Percentiles rank a stretch among this genome's conserved stretches.
Evolutionary conservation across 2,888 invertebrate species (phyloP).

Genomic region (Mantis religiosa): DNA sequence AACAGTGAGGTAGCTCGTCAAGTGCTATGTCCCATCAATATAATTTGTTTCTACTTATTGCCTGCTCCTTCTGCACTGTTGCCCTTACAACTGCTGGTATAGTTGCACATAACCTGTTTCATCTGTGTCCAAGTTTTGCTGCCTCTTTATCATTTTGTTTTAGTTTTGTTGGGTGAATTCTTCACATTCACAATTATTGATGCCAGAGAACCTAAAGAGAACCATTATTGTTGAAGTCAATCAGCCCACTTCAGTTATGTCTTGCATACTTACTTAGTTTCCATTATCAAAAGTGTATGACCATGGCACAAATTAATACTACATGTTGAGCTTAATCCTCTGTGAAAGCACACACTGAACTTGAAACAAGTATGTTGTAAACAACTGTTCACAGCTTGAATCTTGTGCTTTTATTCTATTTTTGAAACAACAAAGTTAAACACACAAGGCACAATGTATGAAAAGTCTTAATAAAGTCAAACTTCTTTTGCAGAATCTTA

Average conservation of each 20-base stretch:
- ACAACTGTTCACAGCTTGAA: neutral
- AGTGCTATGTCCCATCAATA: too few relatives aligned
- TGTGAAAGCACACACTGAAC: neutral
- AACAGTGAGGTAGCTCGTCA: too few relatives aligned
- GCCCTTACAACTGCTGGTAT: too few relatives aligned
- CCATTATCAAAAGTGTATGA: neutral
- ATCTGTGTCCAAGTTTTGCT: too few relatives aligned
- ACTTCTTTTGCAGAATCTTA: neutral
- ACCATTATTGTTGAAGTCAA: too few relatives aligned
- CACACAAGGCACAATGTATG: neutral
- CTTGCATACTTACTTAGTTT: neutral
- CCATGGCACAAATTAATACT: neutral
- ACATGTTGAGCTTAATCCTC: neutral
- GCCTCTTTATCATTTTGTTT: too few relatives aligned
- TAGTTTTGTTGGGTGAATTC: too few relatives aligned
- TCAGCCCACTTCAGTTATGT: neutral
- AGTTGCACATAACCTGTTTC: too few relatives aligned
- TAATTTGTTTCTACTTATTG: too few relatives aligned
- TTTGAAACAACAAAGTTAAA: neutral
- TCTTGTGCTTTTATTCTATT: neutral
- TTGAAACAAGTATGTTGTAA: neutral
- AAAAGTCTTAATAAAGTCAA: neutral
- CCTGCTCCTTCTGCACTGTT: too few relatives aligned
- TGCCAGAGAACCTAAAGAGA: too few relatives aligned
- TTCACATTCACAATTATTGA: too few relatives aligned